Base-by-base conservation (phyloP, 2,888 invertebrate genomes). In the Caenorhabditis sp. region DNA sequence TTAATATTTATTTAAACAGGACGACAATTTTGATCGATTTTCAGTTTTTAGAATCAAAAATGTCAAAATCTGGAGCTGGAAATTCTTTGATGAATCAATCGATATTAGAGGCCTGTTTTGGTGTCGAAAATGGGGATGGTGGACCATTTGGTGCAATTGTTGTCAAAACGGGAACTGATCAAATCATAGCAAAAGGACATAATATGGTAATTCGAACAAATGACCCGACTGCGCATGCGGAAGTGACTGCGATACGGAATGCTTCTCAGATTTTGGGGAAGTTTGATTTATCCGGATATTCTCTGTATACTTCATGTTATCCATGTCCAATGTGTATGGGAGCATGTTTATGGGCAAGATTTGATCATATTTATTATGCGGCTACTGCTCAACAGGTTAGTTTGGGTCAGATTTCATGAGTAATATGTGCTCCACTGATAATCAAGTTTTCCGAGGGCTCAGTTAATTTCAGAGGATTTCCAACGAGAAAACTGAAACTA, bases 261-360 rank as follows among this genome's bases (percentile, higher is more conserved):
- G 82, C 85, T 14, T 78, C 83, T 63, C 66, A 75, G 59, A 76
- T 56, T 53, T 50, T 82, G 26, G 72, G 57, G 43, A 43, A 54
- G 17, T 76, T 66, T 59, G 70, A 80, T 61, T 70, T 80, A n/a
- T 68, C 72, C 56, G 86, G 85, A 27, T 83, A 81, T 58, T 69
- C 63, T 17, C 78, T 86, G n/a, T 86, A 86, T 77, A 86, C 85
- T 1, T 84, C 84, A 26, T 85, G 84, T 61, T 85, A 85, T 67
- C 85, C 85, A 8, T 85, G 85, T 65, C 84, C 85, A 23, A 85
- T 84, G 84, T 84, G 84, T 66, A 80, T 85, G 83, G 85, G 85
- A n/a, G 86, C 85, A 12, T 65, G 70, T 67, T 73, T 86, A 20
- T 86, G 86, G 86, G 82, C 85, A 10, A 75, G 82, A 27, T 67